A percentile compares a stretch with the other conserved stretches of the same genome.
Evolutionary conservation across 2,797 vertebrate species (phyloP).

Genomic region (Enteromius afrohamiltoni): DNA sequence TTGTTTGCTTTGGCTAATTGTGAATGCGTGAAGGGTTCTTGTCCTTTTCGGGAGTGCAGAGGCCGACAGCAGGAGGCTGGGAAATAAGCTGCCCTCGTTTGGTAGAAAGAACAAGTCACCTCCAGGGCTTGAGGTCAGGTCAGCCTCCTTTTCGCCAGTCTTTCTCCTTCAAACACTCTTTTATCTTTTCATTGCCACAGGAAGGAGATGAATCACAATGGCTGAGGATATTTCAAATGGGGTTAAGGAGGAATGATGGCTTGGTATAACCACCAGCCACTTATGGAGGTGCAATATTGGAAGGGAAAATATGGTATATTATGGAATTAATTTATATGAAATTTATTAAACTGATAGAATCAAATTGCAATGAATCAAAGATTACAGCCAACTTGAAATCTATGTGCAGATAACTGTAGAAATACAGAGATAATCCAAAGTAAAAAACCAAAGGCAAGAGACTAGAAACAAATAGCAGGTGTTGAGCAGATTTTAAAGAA

Average conservation of each 20-base stretch:
- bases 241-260: neutral
- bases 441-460: neutral
- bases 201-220: conserved; percentile 15
- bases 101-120: conserved; percentile 30
- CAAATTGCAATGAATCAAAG: neutral
- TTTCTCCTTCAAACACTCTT: conserved; percentile 25
- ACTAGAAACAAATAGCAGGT: neutral
- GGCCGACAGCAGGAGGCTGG: conserved; percentile 40
- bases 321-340: neutral
- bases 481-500: neutral
- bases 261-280: neutral
- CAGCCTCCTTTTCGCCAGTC: conserved; percentile 13
- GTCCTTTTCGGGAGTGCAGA: conserved; percentile 46
- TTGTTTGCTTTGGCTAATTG: conserved; percentile 51
- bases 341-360: conserved; percentile 1
- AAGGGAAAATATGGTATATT: neutral
- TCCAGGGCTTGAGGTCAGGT: conserved; percentile 46
- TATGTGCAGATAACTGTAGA: neutral
- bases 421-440: neutral
- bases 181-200: conserved; percentile 10
- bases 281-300: neutral
- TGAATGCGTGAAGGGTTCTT: conserved; percentile 47
- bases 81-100: conserved; percentile 43
- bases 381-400: neutral
- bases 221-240: neutral